Evolutionary conservation across 2,888 invertebrate species (phyloP), one percentile per base, ranked within the genome.

Genomic region (Drosophila parthenogenetica): DNA sequence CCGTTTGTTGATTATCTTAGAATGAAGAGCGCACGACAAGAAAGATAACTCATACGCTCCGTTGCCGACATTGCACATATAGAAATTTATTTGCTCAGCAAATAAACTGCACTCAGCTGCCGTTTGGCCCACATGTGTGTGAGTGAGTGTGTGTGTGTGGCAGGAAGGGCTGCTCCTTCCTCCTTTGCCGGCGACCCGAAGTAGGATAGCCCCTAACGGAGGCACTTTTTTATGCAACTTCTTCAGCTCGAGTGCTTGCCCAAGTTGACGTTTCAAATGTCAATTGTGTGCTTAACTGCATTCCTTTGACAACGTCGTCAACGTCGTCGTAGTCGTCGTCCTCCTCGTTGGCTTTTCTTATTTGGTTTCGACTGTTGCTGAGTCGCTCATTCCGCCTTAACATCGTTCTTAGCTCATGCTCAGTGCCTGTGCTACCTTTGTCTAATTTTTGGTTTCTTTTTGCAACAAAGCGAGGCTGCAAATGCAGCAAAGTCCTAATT

Each of bases 261-360:
- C 82, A 89, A 87, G 85, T 87, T 87, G 90, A 80, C 84, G 85
- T 89, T 90, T 90, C 85, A 90, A 89, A 90, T 89, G 89, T 90
- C 91, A 90, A 91, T 90, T 90, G 91, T 90, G 89, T 89, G 78
- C 87, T 87, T 87, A 87, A 87, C 87, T 87, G 87, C 87, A 87
- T 87, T 89, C 87, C 84, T 84, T 84, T 82, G 77, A 88, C 82
- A 39, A 32, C 59, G 53, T 54, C 70, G 73, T 65, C 77, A 66
- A 40, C 77, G 63, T 43, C 46, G 17, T 25, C 60, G 45, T 59
- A 48, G 48, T 40, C 55, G 25, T 35, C 46, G 19, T 54, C 22
- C 14, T 62, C 29, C 22, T n/a, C 45, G 53, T 61, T 62, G 81
- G 64, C 77, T 77, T 81, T 83, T 77, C 83, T 84, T 87, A 83